Conservation (phyloP, 64 coral and sea anemone species). For the Acropora tenuis region DNA sequence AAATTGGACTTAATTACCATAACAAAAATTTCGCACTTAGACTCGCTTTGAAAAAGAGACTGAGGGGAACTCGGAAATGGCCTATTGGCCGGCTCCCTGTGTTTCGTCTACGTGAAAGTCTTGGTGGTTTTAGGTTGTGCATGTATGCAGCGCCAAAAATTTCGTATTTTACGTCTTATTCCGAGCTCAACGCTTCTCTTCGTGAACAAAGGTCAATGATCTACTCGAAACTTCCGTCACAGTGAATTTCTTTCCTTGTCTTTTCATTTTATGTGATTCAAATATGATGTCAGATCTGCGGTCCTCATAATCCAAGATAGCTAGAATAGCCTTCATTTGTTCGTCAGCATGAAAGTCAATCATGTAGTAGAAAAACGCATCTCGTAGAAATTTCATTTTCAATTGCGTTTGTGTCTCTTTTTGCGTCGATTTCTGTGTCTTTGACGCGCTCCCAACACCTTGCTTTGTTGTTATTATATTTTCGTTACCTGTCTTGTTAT, state of each 20-base stretch:
- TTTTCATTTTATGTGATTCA: conserved; percentile 87
- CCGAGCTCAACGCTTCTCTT: conserved; percentile 29
- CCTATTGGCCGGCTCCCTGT: no score
- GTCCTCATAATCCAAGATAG: conserved; percentile 93
- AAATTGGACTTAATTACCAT: no score
- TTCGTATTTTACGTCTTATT: no score
- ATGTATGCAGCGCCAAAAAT: no score
- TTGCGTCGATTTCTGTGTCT: conserved; percentile 56
- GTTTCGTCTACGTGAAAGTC: no score
- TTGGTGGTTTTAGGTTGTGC: no score
- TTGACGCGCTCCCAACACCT: background rate
- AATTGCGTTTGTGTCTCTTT: conserved; percentile 85
- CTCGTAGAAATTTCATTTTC: conserved; percentile 90
- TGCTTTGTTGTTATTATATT: conserved; percentile 7
- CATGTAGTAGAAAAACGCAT: conserved; percentile 99
- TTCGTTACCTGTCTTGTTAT: conserved; percentile 51
- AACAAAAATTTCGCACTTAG: no score
- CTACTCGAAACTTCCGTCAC: conserved; percentile 92
- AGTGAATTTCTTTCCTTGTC: conserved; percentile 88
- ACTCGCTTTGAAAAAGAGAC: no score
- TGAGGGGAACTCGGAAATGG: no score
- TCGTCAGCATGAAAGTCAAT: conserved; percentile 98
- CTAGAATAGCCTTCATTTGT: conserved; percentile 97
- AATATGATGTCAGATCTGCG: conserved; percentile 87
- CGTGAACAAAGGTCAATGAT: conserved; percentile 94